phyloP scores from a whole-genome alignment of 2,888 invertebrate genomes.

The Acronicta leporina region DNA sequence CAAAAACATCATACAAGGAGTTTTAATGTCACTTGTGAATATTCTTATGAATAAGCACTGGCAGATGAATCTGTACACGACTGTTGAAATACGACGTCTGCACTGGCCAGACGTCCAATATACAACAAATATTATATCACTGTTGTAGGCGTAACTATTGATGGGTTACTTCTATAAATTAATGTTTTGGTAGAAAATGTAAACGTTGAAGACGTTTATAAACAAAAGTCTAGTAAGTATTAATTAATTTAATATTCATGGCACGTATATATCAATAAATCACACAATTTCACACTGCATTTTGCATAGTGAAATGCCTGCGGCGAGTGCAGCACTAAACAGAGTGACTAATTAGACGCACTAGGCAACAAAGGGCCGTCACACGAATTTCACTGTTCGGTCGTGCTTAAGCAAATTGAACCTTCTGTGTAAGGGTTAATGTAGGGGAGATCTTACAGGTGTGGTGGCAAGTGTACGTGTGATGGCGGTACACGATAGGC shows the following conservation, averaged over 20 bases:
- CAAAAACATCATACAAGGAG: constrained; percentile 80
- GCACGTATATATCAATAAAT: constrained; percentile 73
- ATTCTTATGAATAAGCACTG: constrained; percentile 79
- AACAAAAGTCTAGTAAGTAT: constrained; percentile 27
- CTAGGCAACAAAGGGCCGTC: constrained; percentile 83
- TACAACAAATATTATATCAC: constrained; percentile 74
- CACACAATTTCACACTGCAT: constrained; percentile 80
- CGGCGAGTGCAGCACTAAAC: constrained; percentile 83
- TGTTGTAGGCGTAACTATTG: constrained; percentile 80
- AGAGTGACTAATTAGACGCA: constrained; percentile 88
- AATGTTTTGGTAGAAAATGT: constrained; percentile 8
- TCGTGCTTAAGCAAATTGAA: constrained; percentile 55
- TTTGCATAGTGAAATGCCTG: constrained; percentile 76
- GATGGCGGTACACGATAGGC: constrained; percentile 84
- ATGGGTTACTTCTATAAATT: constrained; percentile 73
- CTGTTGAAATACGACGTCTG: constrained; percentile 83
- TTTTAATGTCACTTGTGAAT: constrained; percentile 83
- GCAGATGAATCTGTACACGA: constrained; percentile 86
- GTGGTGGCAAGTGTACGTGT: constrained; percentile 72
- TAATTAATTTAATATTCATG: constrained; percentile 43
- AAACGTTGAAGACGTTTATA: too few relatives aligned
- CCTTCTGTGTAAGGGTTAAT: constrained; percentile 60
- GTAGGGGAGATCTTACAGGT: constrained; percentile 64
- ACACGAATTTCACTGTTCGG: constrained; percentile 60
- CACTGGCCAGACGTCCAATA: constrained; percentile 72